Conservation (phyloP, 2,888 invertebrate species). For the Carabus problematicus region DNA sequence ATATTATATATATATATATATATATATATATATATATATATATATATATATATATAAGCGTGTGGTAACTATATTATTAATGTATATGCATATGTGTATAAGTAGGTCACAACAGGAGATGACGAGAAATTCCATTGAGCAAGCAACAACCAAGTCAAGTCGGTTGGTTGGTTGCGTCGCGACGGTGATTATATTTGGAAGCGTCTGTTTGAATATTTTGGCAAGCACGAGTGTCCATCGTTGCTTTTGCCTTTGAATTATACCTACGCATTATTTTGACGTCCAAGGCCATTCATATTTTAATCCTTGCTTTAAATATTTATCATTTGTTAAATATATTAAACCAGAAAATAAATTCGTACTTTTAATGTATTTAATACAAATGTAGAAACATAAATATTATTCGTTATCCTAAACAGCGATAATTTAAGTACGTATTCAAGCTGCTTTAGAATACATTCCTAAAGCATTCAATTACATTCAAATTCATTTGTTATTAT, state of each 20-base stretch:
- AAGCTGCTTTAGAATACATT: no score
- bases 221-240: constrained; percentile 17
- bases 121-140: constrained; percentile 31
- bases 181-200: constrained; percentile 36
- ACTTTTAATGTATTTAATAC: no score
- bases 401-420: no score
- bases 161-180: constrained; percentile 7
- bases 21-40: no score
- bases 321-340: no score
- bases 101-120: constrained; percentile 22
- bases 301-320: not conserved
- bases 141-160: constrained; percentile 19
- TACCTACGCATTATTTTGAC: constrained; percentile 23
- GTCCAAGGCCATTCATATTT: constrained; percentile 29
- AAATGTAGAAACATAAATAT: no score
- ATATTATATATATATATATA: no score
- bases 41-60: not conserved
- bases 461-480: no score
- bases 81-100: constrained; percentile 17
- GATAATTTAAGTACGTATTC: no score
- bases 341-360: no score
- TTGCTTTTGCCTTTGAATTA: constrained; percentile 27
- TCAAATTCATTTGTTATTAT: no score
- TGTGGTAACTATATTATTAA: constrained; percentile 1
- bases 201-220: constrained; percentile 37